Percentiles rank a stretch among this genome's conserved stretches.
Evolutionary conservation across 2,113 vertebrate species (phyloP).

Genomic region (Zosterops hypoxanthus): DNA sequence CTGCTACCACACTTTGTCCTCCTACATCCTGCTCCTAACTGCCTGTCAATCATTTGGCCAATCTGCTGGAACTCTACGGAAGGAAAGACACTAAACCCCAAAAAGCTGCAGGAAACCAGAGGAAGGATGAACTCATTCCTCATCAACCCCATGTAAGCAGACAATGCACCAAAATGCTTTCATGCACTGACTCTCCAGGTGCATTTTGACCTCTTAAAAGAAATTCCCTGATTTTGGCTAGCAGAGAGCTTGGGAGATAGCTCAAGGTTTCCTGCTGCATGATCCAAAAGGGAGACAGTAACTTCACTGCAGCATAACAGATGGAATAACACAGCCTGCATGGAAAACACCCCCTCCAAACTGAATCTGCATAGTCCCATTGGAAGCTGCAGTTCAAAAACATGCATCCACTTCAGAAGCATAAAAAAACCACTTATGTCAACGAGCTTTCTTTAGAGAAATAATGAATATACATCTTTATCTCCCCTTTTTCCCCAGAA

Average conservation of each 20-base stretch:
- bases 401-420: neutral
- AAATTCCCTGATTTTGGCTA: neutral
- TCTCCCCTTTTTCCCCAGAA: neutral
- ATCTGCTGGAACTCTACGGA: neutral
- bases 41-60: neutral
- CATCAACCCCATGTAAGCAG: neutral
- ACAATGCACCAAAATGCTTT: neutral
- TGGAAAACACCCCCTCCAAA: neutral
- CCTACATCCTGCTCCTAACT: neutral
- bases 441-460: neutral
- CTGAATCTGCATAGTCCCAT: too few relatives aligned
- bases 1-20: neutral
- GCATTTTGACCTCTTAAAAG: neutral
- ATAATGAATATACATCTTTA: neutral
- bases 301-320: neutral
- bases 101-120: neutral
- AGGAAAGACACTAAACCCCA: neutral
- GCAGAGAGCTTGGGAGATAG: neutral
- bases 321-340: neutral
- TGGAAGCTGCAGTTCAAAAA: neutral
- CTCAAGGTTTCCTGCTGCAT: neutral
- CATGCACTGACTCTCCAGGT: neutral
- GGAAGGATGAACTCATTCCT: neutral
- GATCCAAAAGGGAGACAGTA: neutral
- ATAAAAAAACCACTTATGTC: neutral